These are phyloP conservation scores for Mesocricetus auratus DNA, from an alignment of 2,113 vertebrate genomes.

Conservation along the genomic window DNA sequence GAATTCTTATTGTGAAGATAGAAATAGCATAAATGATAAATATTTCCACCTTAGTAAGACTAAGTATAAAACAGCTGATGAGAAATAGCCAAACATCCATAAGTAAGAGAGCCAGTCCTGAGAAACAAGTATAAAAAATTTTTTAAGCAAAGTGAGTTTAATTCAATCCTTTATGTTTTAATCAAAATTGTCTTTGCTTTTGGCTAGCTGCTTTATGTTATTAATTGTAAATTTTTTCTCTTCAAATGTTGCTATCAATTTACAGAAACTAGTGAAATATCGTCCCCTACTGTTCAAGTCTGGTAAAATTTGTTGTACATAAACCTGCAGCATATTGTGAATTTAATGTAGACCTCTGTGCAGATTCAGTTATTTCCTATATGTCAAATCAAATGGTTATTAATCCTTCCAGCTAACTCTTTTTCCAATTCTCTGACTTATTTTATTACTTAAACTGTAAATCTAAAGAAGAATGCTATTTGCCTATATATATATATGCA, in stretches of 20 bases:
- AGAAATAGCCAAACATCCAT: background rate
- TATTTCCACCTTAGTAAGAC: background rate
- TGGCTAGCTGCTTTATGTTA: background rate
- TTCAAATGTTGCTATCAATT: slow-evolving; percentile 20
- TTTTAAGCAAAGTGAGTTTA: slow-evolving; percentile 46
- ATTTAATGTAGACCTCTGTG: background rate
- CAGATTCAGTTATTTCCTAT: background rate
- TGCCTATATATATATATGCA: too few relatives aligned
- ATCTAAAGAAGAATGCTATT: slow-evolving; percentile 19
- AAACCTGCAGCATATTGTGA: background rate
- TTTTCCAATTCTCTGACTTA: background rate
- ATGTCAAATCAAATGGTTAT: background rate
- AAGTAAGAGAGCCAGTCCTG: slow-evolving; percentile 25
- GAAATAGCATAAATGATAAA: background rate
- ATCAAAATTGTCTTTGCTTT: slow-evolving; percentile 49
- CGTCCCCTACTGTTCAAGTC: slow-evolving; percentile 89
- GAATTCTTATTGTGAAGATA: background rate
- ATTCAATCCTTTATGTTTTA: background rate
- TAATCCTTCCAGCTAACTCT: background rate
- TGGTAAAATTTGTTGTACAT: slow-evolving; percentile 49
- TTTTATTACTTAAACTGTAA: background rate
- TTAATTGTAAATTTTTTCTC: slow-evolving; percentile 35
- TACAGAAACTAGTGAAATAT: slow-evolving; percentile 85
- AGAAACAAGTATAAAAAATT: slow-evolving; percentile 49
- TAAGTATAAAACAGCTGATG: slow-evolving; percentile 17